Evolutionary conservation across 2,113 vertebrate species (phyloP), one percentile per base, ranked within the genome.

Genomic region (Mustela lutreola): DNA sequence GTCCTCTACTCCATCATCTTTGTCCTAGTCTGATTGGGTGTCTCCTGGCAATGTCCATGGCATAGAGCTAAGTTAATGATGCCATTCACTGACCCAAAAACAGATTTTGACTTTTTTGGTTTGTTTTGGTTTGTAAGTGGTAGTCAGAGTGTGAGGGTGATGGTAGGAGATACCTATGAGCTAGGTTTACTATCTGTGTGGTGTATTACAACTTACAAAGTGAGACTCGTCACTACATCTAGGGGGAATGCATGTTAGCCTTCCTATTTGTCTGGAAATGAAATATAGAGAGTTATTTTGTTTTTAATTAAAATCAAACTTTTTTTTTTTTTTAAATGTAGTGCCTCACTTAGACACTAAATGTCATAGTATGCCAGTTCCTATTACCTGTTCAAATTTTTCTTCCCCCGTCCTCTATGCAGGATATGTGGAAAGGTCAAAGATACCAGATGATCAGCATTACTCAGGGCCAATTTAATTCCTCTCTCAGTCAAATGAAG

Each of bases 401-500:
- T 75, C 42, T 95, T 97, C 82, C 90, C 67, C 53, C 28, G 22
- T 89, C 24, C 81, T 98, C 76, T 67, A 98, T 97, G 88, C 53
- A 98, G 80, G 63, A 93, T 97, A 97, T 98, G 9, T 87, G 89
- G 84, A 98, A 98, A 98, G 83, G 97, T 98, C 97, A 98, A 5
- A 22, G 87, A 97, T 96, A 98, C 8, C 84, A 98, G 67, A 83
- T 95, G 91, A 98, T 97, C 81, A 97, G 19, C 67, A 86, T 98
- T 98, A 96, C 73, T 95, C 93, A 97, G 89, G 89, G 94, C 78
- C 94, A 98, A 95, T 98, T 98, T 98, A 94, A 98, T 98, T 98
- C 95, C 11, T 98, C 96, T 96, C 95, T 73, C 45, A 95, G 80
- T 93, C 60, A 98, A 98, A 96, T 88, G 31, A 98, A 97, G 87